Base-by-base conservation (phyloP, 2,113 vertebrate genomes). In the Merops nubicus region DNA sequence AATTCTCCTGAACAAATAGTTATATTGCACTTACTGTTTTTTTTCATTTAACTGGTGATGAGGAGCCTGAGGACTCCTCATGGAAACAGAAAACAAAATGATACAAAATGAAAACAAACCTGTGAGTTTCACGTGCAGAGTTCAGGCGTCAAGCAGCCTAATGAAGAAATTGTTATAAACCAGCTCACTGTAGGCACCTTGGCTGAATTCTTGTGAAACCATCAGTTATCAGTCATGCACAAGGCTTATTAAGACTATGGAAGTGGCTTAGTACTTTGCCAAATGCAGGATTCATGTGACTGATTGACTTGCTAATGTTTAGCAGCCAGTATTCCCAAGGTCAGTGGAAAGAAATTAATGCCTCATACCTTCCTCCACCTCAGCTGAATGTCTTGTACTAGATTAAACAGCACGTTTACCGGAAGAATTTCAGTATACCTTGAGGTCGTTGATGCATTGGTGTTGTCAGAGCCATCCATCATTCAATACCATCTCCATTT, bases 391-490 rank as follows among this genome's bases (percentile, higher is more conserved):
- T 97, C 89, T 86, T 91, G 59, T 96, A 93, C 95, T 97, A 97
- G 95, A 95, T 86, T 98, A 96, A 98, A 97, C 87, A 87, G 90
- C 80, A 91, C 94, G 93, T 97, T 94, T 93, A 76, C 91, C 65
- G 29, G 38, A 84, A 96, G 93, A 95, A 93, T 68, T 45, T 19
- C 75, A 69, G 88, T 96, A 75, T 85, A 80, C 96, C 96, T 96
- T 50, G 78, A 88, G 62, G 42, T 78, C 50, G 88, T 94, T 83
- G 80, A 86, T 78, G 59, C 70, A 89, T 84, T 79, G 81, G 8
- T 97, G 90, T 95, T 97, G 92, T 96, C 87, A 88, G 62, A 76
- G 75, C 86, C 95, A 97, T 95, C 91, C 87, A 73, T 98, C 88
- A 89, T 84, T 88, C 68, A 51, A 50, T 85, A 85, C 57, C 96